These are phyloP conservation scores for Cossypha caffra DNA, from an alignment of 2,797 vertebrate species.

Conservation along the genomic window DNA sequence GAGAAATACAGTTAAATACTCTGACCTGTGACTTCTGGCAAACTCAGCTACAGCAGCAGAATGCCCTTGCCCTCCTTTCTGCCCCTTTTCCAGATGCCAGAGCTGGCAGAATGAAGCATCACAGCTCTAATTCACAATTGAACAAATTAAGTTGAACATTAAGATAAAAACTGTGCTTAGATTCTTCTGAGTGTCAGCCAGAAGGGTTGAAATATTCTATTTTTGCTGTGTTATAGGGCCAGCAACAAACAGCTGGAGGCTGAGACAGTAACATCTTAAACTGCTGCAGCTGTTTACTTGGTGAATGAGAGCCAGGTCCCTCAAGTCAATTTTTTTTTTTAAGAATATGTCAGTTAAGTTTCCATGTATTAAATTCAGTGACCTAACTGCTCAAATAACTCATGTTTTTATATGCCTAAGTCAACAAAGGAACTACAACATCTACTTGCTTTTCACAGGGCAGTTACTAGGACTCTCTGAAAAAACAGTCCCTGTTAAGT, in stretches of 20 bases:
- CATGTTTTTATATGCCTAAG: not conserved
- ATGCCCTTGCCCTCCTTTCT: not conserved
- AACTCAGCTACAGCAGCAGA: not conserved
- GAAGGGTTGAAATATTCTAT: not conserved
- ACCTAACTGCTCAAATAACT: constrained; percentile 16
- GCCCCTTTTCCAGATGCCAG: not conserved
- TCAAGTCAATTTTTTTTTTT: not conserved
- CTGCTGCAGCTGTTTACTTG: constrained; percentile 5
- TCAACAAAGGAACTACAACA: constrained; percentile 7
- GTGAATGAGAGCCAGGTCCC: not conserved
- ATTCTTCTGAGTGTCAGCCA: not conserved
- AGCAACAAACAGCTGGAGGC: not conserved
- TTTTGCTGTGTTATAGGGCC: not conserved
- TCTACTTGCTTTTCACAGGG: not conserved
- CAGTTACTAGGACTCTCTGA: not conserved
- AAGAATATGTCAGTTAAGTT: constrained; percentile 2
- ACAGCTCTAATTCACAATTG: not conserved
- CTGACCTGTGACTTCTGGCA: not conserved
- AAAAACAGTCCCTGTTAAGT: not conserved
- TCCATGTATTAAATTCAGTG: constrained; percentile 25
- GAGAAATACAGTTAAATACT: not conserved
- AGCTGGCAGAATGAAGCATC: not conserved
- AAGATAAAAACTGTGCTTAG: not conserved
- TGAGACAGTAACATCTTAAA: constrained; percentile 10
- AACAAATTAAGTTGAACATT: not conserved